Percentiles rank a stretch among this genome's conserved stretches.
Evolutionary conservation across 2,113 vertebrate species (phyloP).

Genomic region (Passerina amoena): DNA sequence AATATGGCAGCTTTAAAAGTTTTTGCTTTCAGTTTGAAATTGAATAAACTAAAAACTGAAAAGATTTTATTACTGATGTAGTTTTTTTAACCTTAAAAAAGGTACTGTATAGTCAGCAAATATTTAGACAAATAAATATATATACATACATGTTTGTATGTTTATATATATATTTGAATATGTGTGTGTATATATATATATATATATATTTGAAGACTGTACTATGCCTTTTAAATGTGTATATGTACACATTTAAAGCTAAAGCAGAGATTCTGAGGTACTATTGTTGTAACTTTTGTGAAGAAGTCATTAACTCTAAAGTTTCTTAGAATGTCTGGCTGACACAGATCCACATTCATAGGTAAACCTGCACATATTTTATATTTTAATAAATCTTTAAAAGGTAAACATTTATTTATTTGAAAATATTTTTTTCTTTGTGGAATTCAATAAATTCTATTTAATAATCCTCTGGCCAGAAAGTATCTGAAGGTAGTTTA

Average conservation of each 20-base stretch:
- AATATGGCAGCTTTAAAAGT: neutral
- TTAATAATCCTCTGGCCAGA: neutral
- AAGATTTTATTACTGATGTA: neutral
- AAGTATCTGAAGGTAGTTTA: neutral
- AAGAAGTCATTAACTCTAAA: neutral
- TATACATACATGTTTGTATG: too few relatives aligned
- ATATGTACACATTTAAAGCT: neutral
- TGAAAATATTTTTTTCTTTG: neutral
- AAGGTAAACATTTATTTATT: neutral
- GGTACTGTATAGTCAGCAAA: neutral
- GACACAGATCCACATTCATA: neutral
- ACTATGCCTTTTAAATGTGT: neutral
- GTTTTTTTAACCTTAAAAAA: neutral
- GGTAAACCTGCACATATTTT: neutral
- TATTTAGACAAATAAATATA: neutral
- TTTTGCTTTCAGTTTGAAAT: neutral
- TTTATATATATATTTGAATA: neutral
- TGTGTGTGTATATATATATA: neutral
- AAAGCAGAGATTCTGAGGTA: neutral
- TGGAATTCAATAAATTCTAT: neutral
- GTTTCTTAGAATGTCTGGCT: neutral
- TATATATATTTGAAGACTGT: neutral
- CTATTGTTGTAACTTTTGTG: neutral
- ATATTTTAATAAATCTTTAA: neutral
- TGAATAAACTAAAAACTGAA: neutral